Base-by-base conservation (phyloP, 2,888 invertebrate species). In the Anodontia alba region DNA sequence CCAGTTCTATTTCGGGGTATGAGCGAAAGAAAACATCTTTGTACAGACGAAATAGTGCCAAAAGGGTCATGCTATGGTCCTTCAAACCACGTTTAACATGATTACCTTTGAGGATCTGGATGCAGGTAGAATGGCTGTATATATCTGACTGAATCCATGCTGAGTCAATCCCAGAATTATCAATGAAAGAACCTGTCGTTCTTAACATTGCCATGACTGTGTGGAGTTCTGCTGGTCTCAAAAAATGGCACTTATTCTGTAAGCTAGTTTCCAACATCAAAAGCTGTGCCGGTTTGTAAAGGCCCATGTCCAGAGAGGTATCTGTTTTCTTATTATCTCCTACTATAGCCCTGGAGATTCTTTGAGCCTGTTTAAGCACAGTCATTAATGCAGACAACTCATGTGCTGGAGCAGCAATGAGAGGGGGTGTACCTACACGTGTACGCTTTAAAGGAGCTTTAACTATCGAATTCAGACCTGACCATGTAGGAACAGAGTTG, bases 341-440 rank as follows among this genome's bases (percentile, higher is more conserved):
- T n/a, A n/a, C 20, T 51, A n/a, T 51, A 7, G 8, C 26, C 15
- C 70, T 29, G 10, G 8, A 26, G 20, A n/a, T 42, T 10, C 46
- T 31, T 20, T 74, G 67, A 1, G 68, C 67, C 33, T 74, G 74
- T 36, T 31, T 49, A 17, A 74, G 23, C 3, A 49, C 68, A 7
- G 68, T 66, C 12, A 74, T 12, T n/a, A 74, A 49, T 43, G 67
- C 67, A 23, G 38, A 29, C 33, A 49, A 74, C 36, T 74, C 49
- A 49, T 74, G 74, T 15, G 46, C 67, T 23, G 74, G 67, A 31
- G 74, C 74, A 31, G 43, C 17, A 2, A 74, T 23, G 17, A 74
- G 8, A 8, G 68, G 66, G 10, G 38, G 51, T 46, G 68, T 31
- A 36, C 67, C 57, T 20, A 43, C 43, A 20, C 31, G 2, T 20